Evolutionary conservation across 1,140 invertebrate genomes (phyloP), one percentile per base, ranked within the genome.

Genomic region (Formica exsecta): DNA sequence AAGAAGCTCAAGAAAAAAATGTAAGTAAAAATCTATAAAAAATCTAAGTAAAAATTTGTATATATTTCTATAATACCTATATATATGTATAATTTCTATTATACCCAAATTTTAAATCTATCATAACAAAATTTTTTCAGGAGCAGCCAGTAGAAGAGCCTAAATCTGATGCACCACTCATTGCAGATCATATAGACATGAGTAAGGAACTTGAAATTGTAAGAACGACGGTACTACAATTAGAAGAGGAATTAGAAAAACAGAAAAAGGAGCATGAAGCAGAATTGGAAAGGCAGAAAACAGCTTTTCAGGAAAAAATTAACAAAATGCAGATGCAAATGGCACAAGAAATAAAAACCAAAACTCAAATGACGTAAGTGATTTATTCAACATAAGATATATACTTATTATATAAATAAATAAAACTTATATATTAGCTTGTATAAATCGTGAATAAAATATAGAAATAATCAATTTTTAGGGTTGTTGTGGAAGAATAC

Each of bases 401-500:
- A 7, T 51, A 3, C 13, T 48, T 48, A 8, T 48, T 48, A 13
- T 13, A 13, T 48, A 51, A 51, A 51, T 51, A 51, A 51, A 51
- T 51, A 51, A 51, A 51, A 51, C 16, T 48, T 48, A 51, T 19
- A 51, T 51, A 51, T 19, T 5, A 48, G 3, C 16, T 51, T 51
- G 16, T 51, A 48, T 48, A 51, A 51, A 51, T 51, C 16, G 9
- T 41, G 5, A 79, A 61, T 51, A 19, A 13, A 74, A 25, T 70
- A 9, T 77, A 9, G 3, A 66, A 61, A 36, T 81, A 57, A 83
- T 71, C 8, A n/a, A 6, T 74, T 61, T 85, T 57, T 48, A 97
- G 96, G 77, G 93, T 95, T 85, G 95, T 97, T 79, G 95, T 97
- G 22, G 95, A 96, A 68, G 96, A 97, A 88, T 97, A 97, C 92